phyloP scores from a whole-genome alignment of 1,140 invertebrate genomes.

The Ectropis grisescens region DNA sequence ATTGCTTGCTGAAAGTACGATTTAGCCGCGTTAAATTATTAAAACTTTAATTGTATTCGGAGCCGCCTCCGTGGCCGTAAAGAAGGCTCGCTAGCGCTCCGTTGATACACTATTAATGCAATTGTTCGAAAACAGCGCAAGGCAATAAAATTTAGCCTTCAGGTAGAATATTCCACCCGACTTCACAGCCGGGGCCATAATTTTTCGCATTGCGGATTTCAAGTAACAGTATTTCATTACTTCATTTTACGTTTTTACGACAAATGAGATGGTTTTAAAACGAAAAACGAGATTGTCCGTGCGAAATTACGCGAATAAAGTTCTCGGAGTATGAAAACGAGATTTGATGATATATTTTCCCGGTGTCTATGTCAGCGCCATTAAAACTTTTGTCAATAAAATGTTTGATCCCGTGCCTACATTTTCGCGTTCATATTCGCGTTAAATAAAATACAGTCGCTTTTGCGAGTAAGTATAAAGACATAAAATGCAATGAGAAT shows the following conservation, averaged over 20 bases:
- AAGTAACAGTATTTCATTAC: slow-evolving; percentile 43
- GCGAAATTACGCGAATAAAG: not conserved
- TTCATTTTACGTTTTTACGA: slow-evolving; percentile 29
- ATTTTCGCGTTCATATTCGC: too few relatives aligned
- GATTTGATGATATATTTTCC: too few relatives aligned
- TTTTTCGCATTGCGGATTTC: slow-evolving; percentile 66
- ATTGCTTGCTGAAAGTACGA: too few relatives aligned
- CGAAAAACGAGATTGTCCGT: slow-evolving; percentile 10
- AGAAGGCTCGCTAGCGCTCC: slow-evolving; percentile 34
- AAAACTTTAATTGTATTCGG: slow-evolving; percentile 54
- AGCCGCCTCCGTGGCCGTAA: slow-evolving; percentile 36
- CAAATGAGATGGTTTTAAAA: slow-evolving; percentile 15
- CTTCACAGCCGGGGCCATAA: slow-evolving; percentile 52
- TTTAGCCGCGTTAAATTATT: slow-evolving; percentile 45
- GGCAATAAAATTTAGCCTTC: slow-evolving; percentile 62
- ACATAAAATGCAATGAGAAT: too few relatives aligned
- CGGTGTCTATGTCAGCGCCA: too few relatives aligned
- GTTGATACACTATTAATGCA: slow-evolving; percentile 65
- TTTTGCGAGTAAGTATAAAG: too few relatives aligned
- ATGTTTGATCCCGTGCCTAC: too few relatives aligned
- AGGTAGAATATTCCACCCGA: slow-evolving; percentile 56
- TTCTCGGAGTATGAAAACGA: too few relatives aligned
- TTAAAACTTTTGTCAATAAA: too few relatives aligned
- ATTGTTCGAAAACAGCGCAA: slow-evolving; percentile 58
- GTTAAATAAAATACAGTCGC: too few relatives aligned